These are phyloP conservation scores for Himalopsyche anomala DNA, from an alignment of 2,888 invertebrate species.

Conservation along the genomic window DNA sequence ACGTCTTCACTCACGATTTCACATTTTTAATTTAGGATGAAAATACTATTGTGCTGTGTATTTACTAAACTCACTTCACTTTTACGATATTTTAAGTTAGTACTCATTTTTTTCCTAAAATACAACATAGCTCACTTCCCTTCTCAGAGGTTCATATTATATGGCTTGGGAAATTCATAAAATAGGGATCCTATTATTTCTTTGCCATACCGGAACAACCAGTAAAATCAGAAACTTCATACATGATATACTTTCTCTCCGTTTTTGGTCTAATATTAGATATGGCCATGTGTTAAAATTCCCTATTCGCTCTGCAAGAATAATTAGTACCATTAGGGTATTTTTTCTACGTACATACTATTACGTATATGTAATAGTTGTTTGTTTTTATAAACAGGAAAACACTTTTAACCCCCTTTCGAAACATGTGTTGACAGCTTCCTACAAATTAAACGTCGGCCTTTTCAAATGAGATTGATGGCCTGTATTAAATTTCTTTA, in stretches of 20 bases:
- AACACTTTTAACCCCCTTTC: constrained; percentile 5
- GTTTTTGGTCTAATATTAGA: not conserved
- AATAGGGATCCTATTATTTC: too few relatives aligned
- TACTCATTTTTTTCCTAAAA: too few relatives aligned
- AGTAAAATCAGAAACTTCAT: too few relatives aligned
- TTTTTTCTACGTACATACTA: not conserved
- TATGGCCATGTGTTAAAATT: not conserved
- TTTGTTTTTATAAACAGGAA: constrained; percentile 31
- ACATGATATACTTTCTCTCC: not conserved
- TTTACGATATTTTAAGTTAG: too few relatives aligned
- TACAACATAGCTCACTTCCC: too few relatives aligned
- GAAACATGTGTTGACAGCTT: constrained; percentile 26
- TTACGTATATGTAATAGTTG: not conserved
- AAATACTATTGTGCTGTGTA: too few relatives aligned
- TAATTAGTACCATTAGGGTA: constrained; percentile 16
- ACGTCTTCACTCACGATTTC: too few relatives aligned
- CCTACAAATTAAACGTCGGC: constrained; percentile 19
- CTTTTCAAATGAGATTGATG: constrained; percentile 15
- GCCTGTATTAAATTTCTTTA: not conserved
- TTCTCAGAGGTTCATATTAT: too few relatives aligned
- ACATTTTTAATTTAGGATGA: too few relatives aligned
- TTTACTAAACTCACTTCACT: too few relatives aligned
- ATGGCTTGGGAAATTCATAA: too few relatives aligned
- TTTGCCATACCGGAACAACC: too few relatives aligned
- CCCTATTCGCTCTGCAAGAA: not conserved